A percentile compares a stretch with the other conserved stretches of the same genome.
These are phyloP conservation scores for Bos indicus DNA, from an alignment of 2,113 vertebrate species.

Conservation along the genomic window DNA sequence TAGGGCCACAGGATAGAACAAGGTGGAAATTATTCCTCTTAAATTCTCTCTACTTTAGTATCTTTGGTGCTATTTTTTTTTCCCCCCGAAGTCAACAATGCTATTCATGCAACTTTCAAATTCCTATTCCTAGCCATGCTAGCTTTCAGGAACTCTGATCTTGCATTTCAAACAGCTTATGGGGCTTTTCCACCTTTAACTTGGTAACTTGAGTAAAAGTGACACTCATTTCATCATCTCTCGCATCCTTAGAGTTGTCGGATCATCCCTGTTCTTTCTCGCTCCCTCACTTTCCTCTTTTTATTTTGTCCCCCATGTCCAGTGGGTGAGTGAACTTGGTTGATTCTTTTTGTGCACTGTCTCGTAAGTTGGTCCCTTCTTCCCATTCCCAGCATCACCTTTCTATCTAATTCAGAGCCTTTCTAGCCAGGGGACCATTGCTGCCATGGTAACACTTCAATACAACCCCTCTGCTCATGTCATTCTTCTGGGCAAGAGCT, in stretches of 20 bases:
- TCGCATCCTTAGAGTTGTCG: accelerated
- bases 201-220: neutral
- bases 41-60: neutral
- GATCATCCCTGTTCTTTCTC: neutral
- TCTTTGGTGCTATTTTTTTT: neutral
- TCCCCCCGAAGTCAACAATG: accelerated
- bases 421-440: neutral
- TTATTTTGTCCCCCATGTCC: too few relatives aligned
- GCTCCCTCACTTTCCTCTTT: neutral
- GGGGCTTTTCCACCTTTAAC: neutral
- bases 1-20: neutral
- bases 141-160: neutral
- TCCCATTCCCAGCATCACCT: neutral
- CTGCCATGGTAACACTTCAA: too few relatives aligned
- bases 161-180: neutral
- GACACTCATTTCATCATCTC: neutral
- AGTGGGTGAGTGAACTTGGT: neutral
- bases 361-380: neutral
- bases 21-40: neutral
- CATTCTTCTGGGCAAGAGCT: neutral
- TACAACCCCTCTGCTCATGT: neutral
- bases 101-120: neutral
- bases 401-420: neutral
- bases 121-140: neutral
- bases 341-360: neutral